Base-by-base conservation (phyloP, 2,113 vertebrate genomes). In the Mohoua ochrocephala region DNA sequence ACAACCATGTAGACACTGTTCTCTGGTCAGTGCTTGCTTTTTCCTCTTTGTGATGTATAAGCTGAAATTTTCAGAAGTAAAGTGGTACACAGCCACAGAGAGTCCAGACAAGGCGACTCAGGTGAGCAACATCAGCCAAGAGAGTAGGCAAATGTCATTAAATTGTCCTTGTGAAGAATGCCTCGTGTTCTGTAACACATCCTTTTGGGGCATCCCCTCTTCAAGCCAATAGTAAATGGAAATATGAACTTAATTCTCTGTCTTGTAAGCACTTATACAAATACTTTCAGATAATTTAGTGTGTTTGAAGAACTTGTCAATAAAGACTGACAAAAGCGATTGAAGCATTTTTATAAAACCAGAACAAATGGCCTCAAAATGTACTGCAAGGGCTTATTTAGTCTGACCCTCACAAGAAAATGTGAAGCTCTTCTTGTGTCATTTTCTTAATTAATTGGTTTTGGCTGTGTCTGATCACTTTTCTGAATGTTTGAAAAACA, bases 1-100 rank as follows among this genome's bases (percentile, higher is more conserved):
- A 19, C 21, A 28, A 33, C 22, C 35, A 28, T 6, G 17, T 35
- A 33, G 37, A 14, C 14, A 7, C 37, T 0, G 0, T 69, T 87
- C 53, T 73, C n/a, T 73, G 37, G 14, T 65, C 28, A 15, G 15
- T 35, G 26, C 49, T 91, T 52, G 15, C 15, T 76, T 2, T 79
- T 68, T 65, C 24, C 14, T 53, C 14, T 84, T 71, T 30, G 49
- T 4, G 2, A 16, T 26, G 6, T 13, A 7, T 52, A 53, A 82
- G 3, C 15, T 35, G 28, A 63, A 94, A 64, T 1, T 3, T 80
- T 85, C n/a, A n/a, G 53, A 50, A 33, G 15, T 22, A n/a, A 11
- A 33, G 21, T 5, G 6, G 8, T n/a, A 13, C 2, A 2, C 10
- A 16, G 28, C 15, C 39, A 67, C 27, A 64, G 10, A 57, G 11